Conservation (phyloP, 2,113 vertebrate genomes). For the Pagrus major region DNA sequence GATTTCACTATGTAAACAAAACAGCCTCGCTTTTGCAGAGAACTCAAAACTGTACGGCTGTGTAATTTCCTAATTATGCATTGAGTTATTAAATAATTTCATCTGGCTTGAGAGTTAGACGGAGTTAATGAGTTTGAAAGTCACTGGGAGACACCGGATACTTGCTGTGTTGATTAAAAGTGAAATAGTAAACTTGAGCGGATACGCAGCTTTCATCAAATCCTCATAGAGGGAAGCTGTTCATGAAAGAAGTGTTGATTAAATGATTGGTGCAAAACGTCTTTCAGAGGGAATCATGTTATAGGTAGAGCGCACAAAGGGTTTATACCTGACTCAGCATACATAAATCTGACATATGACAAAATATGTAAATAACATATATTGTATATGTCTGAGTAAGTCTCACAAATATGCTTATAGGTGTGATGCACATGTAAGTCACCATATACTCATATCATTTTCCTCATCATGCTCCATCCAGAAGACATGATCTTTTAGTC, state of each 20-base stretch:
- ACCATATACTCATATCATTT: too few species aligned
- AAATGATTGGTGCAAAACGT: neutral
- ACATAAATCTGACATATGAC: too few species aligned
- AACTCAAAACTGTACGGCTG: neutral
- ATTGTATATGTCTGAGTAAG: too few species aligned
- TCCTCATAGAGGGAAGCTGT: neutral
- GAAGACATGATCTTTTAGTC: too few species aligned
- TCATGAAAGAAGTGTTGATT: neutral
- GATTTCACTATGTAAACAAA: constrained; percentile 20
- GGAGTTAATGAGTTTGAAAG: constrained; percentile 53
- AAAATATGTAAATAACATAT: too few species aligned
- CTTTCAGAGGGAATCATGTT: neutral
- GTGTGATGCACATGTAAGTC: too few species aligned
- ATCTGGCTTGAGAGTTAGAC: constrained; percentile 35
- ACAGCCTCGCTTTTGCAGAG: neutral
- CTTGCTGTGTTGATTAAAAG: constrained; percentile 49
- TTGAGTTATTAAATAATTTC: constrained; percentile 30
- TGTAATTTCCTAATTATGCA: constrained; percentile 38
- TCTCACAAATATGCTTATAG: too few species aligned
- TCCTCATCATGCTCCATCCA: too few species aligned
- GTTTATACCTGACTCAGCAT: neutral
- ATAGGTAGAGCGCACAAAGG: neutral
- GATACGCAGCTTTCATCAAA: neutral
- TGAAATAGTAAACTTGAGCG: constrained; percentile 8
- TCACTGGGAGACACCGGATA: constrained; percentile 32